Base-by-base conservation (phyloP, 1,140 invertebrate species). In the Linepithema humile region DNA sequence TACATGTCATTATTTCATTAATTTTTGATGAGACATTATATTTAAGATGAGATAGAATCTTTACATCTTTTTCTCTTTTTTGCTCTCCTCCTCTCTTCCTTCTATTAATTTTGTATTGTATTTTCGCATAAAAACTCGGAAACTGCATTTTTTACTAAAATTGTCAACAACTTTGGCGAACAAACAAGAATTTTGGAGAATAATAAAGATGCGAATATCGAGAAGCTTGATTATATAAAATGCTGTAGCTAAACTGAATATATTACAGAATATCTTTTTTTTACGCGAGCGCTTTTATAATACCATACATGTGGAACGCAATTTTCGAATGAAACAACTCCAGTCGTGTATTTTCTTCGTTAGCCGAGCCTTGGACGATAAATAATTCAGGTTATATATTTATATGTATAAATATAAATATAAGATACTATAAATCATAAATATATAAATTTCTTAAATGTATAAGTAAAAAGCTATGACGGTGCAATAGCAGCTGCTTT, bases 401-500 rank as follows among this genome's bases (percentile, higher is more conserved):
- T 50, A 53, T 20, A 20, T 53, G n/a, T 53, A 20, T 2, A 69
- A 20, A 64, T 75, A 20, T 43, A 45, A 45, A 77, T 62, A 9
- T 32, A 45, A 32, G n/a, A n/a, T n/a, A n/a, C n/a, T 35, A n/a
- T 10, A 45, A 57, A 26, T 17, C 2, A 65, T 53, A 65, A 10
- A 20, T 29, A 23, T 6, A 38, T 23, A 38, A 73, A 40, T 35
- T 38, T 48, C 10, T 59, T 82, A 57, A 23, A 59, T 74, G 2
- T 82, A 35, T 10, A 74, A 20, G 60, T 12, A 23, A 6, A 10
- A 32, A 74, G 60, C 20, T 50, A 73, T 45, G 23, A 77, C 29
- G 38, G 53, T 15, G 29, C 40, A 62, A 53, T 55, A 78, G 67
- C 32, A 45, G 45, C n/a, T 74, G 23, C 87, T 88, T 88, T 88